Conservation (phyloP, 1,140 invertebrate genomes). For the Eciton burchellii region DNA sequence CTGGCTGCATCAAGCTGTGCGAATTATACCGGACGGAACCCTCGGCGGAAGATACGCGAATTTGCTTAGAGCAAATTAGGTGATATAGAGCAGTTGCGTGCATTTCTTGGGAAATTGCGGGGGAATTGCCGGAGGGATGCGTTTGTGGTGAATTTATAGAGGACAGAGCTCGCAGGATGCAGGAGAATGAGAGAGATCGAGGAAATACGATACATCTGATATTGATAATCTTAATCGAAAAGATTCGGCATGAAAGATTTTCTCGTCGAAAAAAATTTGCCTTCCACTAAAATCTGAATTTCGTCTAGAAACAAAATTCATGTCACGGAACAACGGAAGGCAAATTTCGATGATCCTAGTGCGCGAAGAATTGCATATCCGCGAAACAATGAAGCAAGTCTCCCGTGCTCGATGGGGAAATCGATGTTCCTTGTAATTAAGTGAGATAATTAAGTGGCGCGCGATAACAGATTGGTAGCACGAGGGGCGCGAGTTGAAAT, state of each 20-base stretch:
- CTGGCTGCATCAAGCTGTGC: constrained; percentile 63
- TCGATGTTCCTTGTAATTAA: constrained; percentile 65
- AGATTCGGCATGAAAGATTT: too few species aligned
- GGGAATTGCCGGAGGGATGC: background rate
- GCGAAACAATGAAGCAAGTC: background rate
- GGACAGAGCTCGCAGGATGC: background rate
- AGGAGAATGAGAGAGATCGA: background rate
- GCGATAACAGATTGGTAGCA: constrained; percentile 70
- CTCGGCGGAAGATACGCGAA: constrained; percentile 46
- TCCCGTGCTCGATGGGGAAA: background rate
- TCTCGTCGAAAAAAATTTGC: background rate
- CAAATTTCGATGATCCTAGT: too few species aligned
- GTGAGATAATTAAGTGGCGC: constrained; percentile 67
- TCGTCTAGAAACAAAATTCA: background rate
- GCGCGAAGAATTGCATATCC: too few species aligned
- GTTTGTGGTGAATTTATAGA: background rate
- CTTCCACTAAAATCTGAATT: too few species aligned
- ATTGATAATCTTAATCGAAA: background rate
- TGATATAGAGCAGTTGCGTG: constrained; percentile 8
- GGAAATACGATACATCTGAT: background rate
- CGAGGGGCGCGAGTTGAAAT: constrained; percentile 63
- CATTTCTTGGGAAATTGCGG: background rate
- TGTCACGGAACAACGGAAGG: background rate
- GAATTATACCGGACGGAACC: constrained; percentile 54
- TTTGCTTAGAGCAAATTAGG: too few species aligned